Base-by-base conservation (phyloP, 30 jellyfish, hydroid and myxozoan species). In the Pseudorhiza aurosa region DNA sequence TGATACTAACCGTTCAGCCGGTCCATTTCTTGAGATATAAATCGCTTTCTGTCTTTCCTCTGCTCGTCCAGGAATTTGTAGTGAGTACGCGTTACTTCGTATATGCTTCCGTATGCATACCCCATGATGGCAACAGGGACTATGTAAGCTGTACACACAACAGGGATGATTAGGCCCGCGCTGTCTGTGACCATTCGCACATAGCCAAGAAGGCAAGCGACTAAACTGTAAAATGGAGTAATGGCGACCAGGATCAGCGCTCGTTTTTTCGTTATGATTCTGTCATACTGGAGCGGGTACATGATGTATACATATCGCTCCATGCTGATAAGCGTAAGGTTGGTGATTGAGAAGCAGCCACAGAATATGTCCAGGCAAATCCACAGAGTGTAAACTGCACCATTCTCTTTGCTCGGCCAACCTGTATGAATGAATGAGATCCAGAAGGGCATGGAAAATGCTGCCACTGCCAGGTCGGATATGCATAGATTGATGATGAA, bases 391-490 rank as follows among this genome's bases (percentile, higher is more conserved):
- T 83, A 83, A 8, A 62, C 84, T 12, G 50, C 74, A n/a, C 85
- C 95, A 33, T 43, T 39, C 57, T 65, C 39, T 43, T 65, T 18
- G 76, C 65, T 67, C 42, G 95, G 95, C 91, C 93, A 91, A 39
- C 91, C 91, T 26, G 82, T 59, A n/a, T 17, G 42, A 0, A 76
- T 69, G 85, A 32, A 75, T 56, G 90, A 49, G 7, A 91, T 68
- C 98, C 98, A 91, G 33, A 79, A 67, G 22, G 98, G 98, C 60
- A 91, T 59, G 31, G 91, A 56, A 17, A 91, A 39, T 29, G 56
- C 24, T 7, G 98, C 96, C 17, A 91, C 95, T 58, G 68, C 49
- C 22, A 91, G 74, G 36, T 91, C 98, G 14, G 98, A 91, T n/a
- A 85, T 49, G 85, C 98, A 91, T 24, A 91, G 75, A 46, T 85